phyloP scores from a whole-genome alignment of 2,888 invertebrate genomes.

The Lordiphosa fenestrarum region DNA sequence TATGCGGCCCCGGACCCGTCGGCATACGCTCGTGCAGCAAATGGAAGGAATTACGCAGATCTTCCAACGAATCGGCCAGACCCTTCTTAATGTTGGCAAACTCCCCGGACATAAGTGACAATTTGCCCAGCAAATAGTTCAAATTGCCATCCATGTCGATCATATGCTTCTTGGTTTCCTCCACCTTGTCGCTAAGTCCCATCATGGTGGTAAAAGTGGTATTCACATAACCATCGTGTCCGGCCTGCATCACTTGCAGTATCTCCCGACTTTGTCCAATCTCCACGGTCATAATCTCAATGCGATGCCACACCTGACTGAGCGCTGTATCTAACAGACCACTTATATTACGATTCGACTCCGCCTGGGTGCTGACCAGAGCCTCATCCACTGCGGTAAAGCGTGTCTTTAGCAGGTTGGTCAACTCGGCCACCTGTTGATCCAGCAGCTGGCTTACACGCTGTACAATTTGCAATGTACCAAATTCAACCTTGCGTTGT shows the following conservation, averaged over 20 bases:
- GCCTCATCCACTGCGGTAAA: slow-evolving; percentile 86
- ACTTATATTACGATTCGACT: slow-evolving; percentile 87
- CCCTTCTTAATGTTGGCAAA: slow-evolving; percentile 90
- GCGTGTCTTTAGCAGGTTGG: slow-evolving; percentile 84
- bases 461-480: slow-evolving; percentile 89
- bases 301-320: slow-evolving; percentile 93
- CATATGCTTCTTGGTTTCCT: slow-evolving; percentile 88
- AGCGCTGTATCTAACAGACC: slow-evolving; percentile 89
- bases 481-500: slow-evolving; percentile 91
- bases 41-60: slow-evolving; percentile 85
- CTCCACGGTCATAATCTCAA: slow-evolving; percentile 93
- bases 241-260: slow-evolving; percentile 87
- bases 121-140: slow-evolving; percentile 89
- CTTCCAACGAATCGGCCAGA: slow-evolving; percentile 86
- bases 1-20: slow-evolving; percentile 84
- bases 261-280: slow-evolving; percentile 88
- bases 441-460: slow-evolving; percentile 88
- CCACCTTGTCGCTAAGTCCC: slow-evolving; percentile 89
- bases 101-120: slow-evolving; percentile 91
- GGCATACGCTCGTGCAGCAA: slow-evolving; percentile 83
- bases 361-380: slow-evolving; percentile 87
- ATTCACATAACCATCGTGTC: slow-evolving; percentile 90
- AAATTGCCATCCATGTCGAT: slow-evolving; percentile 89
- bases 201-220: slow-evolving; percentile 89
- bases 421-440: slow-evolving; percentile 84